These are phyloP conservation scores for Parus major DNA, from an alignment of 2,113 vertebrate genomes.

Conservation along the genomic window DNA sequence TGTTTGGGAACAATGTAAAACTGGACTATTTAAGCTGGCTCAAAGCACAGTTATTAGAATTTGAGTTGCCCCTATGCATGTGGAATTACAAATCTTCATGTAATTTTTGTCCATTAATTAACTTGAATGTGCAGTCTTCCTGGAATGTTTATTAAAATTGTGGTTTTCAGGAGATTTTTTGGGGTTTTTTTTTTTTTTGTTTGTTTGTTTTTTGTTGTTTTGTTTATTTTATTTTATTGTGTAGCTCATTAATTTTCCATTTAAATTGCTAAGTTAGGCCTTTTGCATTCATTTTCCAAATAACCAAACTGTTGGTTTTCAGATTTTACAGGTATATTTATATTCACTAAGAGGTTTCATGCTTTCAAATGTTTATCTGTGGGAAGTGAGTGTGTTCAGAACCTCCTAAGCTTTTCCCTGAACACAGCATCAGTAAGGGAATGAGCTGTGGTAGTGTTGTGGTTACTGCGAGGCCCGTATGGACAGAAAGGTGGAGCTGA, in stretches of 20 bases:
- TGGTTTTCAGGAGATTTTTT: neutral
- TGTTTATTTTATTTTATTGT: neutral
- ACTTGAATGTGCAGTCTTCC: neutral
- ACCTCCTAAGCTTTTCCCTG: neutral
- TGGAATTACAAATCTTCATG: neutral
- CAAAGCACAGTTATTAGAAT: neutral
- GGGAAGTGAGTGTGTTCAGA: neutral
- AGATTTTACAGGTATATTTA: neutral
- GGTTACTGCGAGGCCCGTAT: accelerated
- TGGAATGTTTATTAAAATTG: neutral
- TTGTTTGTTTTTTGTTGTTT: too few species aligned
- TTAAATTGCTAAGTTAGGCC: neutral
- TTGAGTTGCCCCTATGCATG: neutral
- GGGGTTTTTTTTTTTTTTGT: neutral
- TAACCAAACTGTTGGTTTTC: neutral
- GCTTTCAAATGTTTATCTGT: neutral
- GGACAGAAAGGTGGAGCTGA: neutral
- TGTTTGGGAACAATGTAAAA: neutral
- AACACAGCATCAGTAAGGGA: neutral
- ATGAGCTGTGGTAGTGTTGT: neutral
- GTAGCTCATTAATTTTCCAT: neutral
- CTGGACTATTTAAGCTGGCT: neutral
- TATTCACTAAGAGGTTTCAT: neutral
- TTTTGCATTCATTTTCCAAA: neutral
- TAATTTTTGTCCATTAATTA: neutral